Percentiles rank a stretch among this genome's conserved stretches.
phyloP scores from a whole-genome alignment of 2,113 vertebrate genomes.

The Onychorhynchus coronatus region DNA sequence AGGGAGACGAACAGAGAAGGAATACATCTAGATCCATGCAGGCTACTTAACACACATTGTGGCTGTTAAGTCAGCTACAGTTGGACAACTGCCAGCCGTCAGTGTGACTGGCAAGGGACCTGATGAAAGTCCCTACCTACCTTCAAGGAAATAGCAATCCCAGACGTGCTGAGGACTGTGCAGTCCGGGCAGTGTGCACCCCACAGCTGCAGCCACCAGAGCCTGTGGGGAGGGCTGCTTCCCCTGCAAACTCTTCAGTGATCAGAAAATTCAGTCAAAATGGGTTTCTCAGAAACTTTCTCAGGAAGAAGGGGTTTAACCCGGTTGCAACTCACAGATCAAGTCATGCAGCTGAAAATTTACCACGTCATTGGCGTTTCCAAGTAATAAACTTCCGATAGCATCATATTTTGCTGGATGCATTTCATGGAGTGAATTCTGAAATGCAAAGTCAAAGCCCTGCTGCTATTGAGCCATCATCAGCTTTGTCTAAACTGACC shows the following conservation, averaged over 20 bases:
- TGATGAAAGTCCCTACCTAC: too few species aligned
- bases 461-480: not conserved
- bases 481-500: conserved; percentile 16
- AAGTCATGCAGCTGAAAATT: not conserved
- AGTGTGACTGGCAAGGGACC: not conserved
- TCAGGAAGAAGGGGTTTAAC: not conserved
- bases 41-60: not conserved
- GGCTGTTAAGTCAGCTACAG: not conserved
- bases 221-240: not conserved
- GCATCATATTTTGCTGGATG: not conserved
- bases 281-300: not conserved
- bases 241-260: not conserved
- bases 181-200: not conserved
- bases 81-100: not conserved
- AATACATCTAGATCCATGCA: not conserved
- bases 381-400: not conserved
- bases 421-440: not conserved
- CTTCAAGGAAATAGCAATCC: not conserved
- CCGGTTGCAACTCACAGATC: not conserved
- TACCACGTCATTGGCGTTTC: not conserved
- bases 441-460: conserved; percentile 25
- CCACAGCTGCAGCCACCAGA: not conserved
- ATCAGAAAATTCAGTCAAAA: not conserved
- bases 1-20: not conserved
- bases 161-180: not conserved